Percentiles rank a stretch among this genome's conserved stretches.
These are phyloP conservation scores for Drosophila asahinai DNA, from an alignment of 1,140 invertebrate species.

Conservation along the genomic window DNA sequence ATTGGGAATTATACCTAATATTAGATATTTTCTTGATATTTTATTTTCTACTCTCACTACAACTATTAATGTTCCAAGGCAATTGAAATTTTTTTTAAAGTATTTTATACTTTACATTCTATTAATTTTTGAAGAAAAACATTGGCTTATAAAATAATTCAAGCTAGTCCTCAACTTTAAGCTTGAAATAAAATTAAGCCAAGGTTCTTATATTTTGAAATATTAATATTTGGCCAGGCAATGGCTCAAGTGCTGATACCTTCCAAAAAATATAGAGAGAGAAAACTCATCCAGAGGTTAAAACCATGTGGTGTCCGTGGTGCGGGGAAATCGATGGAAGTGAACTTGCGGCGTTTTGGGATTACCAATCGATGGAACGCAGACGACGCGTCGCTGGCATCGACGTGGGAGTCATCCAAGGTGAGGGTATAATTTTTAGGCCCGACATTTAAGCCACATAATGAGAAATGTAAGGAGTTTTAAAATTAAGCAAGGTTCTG, in stretches of 20 bases:
- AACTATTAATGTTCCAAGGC: background rate
- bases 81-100: too few species aligned
- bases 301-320: background rate
- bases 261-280: background rate
- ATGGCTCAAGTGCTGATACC: background rate
- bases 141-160: too few species aligned
- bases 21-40: too few species aligned
- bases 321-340: constrained; percentile 27
- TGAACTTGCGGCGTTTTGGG: constrained; percentile 38
- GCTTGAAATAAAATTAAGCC: too few species aligned
- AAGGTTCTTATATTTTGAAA: background rate
- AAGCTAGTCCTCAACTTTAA: too few species aligned
- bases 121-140: too few species aligned
- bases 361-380: constrained; percentile 44
- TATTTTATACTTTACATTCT: background rate
- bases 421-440: background rate
- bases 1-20: too few species aligned
- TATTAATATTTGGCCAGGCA: background rate
- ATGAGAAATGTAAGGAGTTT: background rate
- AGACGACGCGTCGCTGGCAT: constrained; percentile 9
- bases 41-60: too few species aligned
- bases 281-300: constrained; percentile 7
- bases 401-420: background rate
- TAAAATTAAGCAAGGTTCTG: background rate
- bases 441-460: too few species aligned